Percentiles rank a stretch among this genome's conserved stretches.
phyloP scores from a whole-genome alignment of 2,113 vertebrate species.

The Lanius collurio region DNA sequence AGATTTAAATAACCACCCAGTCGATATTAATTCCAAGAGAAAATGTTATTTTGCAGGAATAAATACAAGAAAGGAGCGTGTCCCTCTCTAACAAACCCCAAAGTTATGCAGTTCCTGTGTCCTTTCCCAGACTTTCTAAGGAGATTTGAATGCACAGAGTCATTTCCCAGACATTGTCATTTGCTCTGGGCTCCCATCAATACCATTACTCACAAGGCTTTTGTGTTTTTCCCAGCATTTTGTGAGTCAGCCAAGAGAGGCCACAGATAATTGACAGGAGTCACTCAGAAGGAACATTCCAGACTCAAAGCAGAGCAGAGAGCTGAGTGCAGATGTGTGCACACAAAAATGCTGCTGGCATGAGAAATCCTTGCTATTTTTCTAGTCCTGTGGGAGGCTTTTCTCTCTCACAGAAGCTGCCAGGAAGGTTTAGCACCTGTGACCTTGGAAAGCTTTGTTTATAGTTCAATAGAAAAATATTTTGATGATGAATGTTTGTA shows the following conservation, averaged over 20 bases:
- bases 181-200: not conserved
- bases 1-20: not conserved
- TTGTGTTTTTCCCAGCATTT: not conserved
- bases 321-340: not conserved
- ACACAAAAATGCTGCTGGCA: no score
- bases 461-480: no score
- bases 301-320: not conserved
- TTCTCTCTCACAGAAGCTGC: no score
- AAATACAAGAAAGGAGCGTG: accelerated
- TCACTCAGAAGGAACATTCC: not conserved
- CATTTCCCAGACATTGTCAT: not conserved
- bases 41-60: not conserved
- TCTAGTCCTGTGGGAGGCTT: no score
- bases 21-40: not conserved
- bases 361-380: no score
- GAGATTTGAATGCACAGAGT: not conserved
- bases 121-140: not conserved
- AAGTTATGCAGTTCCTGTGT: not conserved
- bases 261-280: not conserved
- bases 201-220: slow-evolving; percentile 10
- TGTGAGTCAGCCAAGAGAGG: slow-evolving; percentile 9
- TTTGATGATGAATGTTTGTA: no score
- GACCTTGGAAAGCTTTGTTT: no score
- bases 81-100: not conserved
- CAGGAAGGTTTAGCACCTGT: no score